Evolutionary conservation across 1,140 invertebrate genomes (phyloP).

Genomic region (Brachionus calyciflorus): DNA sequence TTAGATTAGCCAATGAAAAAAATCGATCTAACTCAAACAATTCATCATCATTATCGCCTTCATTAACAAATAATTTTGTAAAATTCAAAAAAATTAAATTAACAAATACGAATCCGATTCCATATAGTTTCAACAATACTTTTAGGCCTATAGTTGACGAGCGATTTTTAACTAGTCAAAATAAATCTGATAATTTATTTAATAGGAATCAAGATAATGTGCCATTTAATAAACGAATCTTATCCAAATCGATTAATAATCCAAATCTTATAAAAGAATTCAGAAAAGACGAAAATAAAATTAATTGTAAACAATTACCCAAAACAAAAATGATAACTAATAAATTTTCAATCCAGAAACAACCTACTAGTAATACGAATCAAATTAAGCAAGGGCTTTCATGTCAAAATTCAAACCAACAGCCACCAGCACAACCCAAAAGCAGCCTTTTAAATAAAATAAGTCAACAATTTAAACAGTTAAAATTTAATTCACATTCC

Average conservation of each 20-base stretch:
- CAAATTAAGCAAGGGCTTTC: neutral
- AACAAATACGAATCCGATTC: neutral
- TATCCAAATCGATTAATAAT: neutral
- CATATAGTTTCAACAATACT: neutral
- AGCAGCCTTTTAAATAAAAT: slow-evolving; percentile 13
- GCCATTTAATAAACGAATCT: no score
- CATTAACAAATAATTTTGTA: neutral
- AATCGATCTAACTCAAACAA: neutral
- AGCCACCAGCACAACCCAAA: neutral
- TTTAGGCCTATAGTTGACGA: neutral
- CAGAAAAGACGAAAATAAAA: neutral
- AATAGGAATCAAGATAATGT: no score
- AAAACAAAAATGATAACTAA: slow-evolving; percentile 1
- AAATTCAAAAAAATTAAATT: neutral
- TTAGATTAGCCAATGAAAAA: slow-evolving; percentile 44
- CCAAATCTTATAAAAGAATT: neutral
- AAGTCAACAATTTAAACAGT: slow-evolving; percentile 16
- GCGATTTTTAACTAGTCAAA: no score
- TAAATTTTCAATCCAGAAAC: neutral
- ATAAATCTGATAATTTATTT: no score
- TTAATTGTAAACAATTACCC: neutral
- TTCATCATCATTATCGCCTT: no score
- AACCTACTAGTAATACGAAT: neutral
- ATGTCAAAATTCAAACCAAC: neutral
- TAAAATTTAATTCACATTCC: slow-evolving; percentile 4